These are phyloP conservation scores for Punctoribates punctum DNA, from an alignment of 2,888 invertebrate species.

Conservation along the genomic window DNA sequence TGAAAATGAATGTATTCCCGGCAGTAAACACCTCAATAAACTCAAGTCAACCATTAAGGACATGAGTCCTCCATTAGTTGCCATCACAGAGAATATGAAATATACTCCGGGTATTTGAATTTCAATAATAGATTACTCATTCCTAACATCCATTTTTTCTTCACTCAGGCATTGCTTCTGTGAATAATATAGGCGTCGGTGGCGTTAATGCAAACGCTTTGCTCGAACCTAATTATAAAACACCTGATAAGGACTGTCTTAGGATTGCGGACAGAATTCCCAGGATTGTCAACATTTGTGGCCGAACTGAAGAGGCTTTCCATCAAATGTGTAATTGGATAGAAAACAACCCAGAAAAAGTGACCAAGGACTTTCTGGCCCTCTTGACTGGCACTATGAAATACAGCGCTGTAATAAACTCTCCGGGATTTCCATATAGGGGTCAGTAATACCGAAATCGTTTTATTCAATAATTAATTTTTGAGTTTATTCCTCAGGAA, in stretches of 20 bases:
- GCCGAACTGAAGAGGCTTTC: conserved; percentile 76
- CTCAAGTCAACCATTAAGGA: conserved; percentile 57
- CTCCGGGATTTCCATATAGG: conserved; percentile 56
- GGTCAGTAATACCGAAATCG: conserved; percentile 53
- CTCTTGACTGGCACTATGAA: conserved; percentile 71
- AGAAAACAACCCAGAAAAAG: conserved; percentile 56
- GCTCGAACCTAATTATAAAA: conserved; percentile 49
- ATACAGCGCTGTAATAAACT: background rate
- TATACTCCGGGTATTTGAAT: conserved; percentile 33
- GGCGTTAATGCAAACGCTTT: conserved; percentile 54
- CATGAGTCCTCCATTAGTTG: background rate
- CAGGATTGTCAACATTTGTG: conserved; percentile 71
- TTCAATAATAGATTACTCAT: background rate
- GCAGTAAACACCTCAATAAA: conserved; percentile 57
- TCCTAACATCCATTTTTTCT: conserved; percentile 49
- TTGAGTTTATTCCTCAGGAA: background rate
- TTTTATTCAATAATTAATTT: background rate
- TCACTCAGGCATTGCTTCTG: conserved; percentile 54
- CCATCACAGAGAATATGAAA: background rate
- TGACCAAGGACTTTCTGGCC: conserved; percentile 65
- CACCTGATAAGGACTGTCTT: conserved; percentile 44
- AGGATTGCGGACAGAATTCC: conserved; percentile 56
- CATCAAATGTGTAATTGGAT: conserved; percentile 60
- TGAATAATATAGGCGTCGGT: conserved; percentile 61
- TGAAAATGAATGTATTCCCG: conserved; percentile 55